A percentile compares a stretch with the other conserved stretches of the same genome.
Evolutionary conservation across 2,888 invertebrate species (phyloP).

Genomic region (Cerceris ruficornis): DNA sequence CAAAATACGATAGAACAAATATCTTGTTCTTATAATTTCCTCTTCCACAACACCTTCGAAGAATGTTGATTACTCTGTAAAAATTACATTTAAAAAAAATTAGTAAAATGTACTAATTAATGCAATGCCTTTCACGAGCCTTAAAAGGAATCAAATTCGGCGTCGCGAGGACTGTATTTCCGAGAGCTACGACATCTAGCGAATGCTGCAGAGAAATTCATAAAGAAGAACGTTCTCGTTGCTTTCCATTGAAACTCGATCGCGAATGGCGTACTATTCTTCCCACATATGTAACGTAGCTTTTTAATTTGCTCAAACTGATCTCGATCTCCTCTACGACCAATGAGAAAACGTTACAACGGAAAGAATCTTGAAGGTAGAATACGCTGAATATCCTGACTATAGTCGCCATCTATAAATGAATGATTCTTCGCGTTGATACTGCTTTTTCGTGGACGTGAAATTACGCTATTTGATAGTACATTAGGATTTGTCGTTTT

Average conservation of each 20-base stretch:
- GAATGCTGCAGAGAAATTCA: neutral
- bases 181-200: conserved; percentile 27
- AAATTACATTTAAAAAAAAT: neutral
- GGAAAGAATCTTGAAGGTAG: conserved; percentile 6
- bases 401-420: conserved; percentile 29
- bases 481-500: conserved; percentile 9
- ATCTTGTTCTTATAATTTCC: too few relatives aligned
- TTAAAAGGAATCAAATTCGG: conserved; percentile 74
- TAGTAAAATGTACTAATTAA: neutral
- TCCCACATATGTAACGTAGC: neutral
- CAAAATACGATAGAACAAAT: too few relatives aligned
- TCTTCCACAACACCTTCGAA: too few relatives aligned
- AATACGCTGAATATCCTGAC: conserved; percentile 4
- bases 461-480: conserved; percentile 17
- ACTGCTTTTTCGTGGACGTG: conserved; percentile 22
- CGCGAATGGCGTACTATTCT: conserved; percentile 15
- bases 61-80: neutral
- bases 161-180: conserved; percentile 20
- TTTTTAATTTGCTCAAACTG: conserved; percentile 33
- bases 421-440: conserved; percentile 30
- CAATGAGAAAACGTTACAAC: conserved; percentile 21
- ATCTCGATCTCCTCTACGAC: conserved; percentile 1
- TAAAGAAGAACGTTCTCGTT: conserved; percentile 23
- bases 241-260: conserved; percentile 18
- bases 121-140: conserved; percentile 39